Percentiles rank a stretch among this genome's conserved stretches.
phyloP scores from a whole-genome alignment of 2,797 vertebrate species.

The Sus cebifrons region DNA sequence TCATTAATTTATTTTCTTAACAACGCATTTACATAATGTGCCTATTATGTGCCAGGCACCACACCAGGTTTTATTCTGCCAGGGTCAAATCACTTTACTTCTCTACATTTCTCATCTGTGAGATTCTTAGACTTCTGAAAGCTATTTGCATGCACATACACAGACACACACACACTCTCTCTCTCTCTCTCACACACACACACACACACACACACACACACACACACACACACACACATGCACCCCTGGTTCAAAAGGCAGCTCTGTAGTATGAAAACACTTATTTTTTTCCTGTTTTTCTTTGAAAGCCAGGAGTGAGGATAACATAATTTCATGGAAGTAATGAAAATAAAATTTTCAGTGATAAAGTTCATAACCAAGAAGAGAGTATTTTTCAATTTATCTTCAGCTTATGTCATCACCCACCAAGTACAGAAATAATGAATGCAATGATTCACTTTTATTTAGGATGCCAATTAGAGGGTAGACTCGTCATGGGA shows the following conservation, averaged over 20 bases:
- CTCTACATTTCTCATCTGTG: background rate
- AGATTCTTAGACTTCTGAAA: conserved; percentile 31
- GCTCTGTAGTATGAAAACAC: conserved; percentile 29
- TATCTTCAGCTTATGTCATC: conserved; percentile 26
- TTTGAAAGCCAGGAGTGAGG: conserved; percentile 38
- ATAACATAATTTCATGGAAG: conserved; percentile 43
- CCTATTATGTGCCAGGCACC: background rate
- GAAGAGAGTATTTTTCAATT: conserved; percentile 28
- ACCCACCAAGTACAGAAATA: background rate
- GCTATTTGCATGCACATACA: background rate
- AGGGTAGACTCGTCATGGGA: background rate
- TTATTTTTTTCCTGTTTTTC: background rate
- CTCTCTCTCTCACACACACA: no score
- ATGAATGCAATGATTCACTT: conserved; percentile 20
- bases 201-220: background rate
- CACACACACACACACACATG: background rate
- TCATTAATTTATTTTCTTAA: conserved; percentile 1
- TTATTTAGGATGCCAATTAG: background rate
- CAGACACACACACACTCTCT: background rate
- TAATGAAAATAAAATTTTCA: conserved; percentile 63
- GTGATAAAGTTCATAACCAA: conserved; percentile 41
- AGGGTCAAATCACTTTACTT: background rate
- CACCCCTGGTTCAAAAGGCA: background rate
- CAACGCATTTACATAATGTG: no score
- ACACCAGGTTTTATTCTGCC: background rate